A percentile compares a stretch with the other conserved stretches of the same genome.
phyloP scores from a whole-genome alignment of 2,888 invertebrate genomes.

The Phortica okadai region DNA sequence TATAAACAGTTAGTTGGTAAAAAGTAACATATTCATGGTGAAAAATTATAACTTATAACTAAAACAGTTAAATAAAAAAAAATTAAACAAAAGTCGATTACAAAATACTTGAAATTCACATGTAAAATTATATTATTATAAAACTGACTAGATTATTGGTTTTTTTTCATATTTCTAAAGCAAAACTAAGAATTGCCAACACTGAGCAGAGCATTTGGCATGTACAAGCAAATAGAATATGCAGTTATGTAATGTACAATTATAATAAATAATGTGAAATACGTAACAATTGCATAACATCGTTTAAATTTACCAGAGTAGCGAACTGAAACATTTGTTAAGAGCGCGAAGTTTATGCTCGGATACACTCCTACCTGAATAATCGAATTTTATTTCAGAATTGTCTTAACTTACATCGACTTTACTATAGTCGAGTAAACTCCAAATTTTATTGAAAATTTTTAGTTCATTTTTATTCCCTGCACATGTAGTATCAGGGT shows the following conservation, averaged over 20 bases:
- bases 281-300: neutral
- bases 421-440: no score
- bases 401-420: no score
- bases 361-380: no score
- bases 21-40: slow-evolving; percentile 17
- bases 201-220: slow-evolving; percentile 61
- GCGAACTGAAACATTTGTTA: no score
- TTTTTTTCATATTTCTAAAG: slow-evolving; percentile 46
- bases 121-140: slow-evolving; percentile 42
- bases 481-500: no score
- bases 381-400: no score
- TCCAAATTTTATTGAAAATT: no score
- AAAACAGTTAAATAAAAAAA: slow-evolving; percentile 41
- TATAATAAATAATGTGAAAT: slow-evolving; percentile 55
- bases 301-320: no score
- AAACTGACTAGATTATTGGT: slow-evolving; percentile 38
- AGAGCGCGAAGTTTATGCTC: no score
- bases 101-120: slow-evolving; percentile 19
- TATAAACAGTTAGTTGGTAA: neutral
- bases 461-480: no score
- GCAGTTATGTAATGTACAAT: slow-evolving; percentile 37
- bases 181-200: slow-evolving; percentile 49
- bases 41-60: slow-evolving; percentile 39
- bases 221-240: slow-evolving; percentile 55
- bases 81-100: slow-evolving; percentile 5